phyloP scores from a whole-genome alignment of 2,797 vertebrate genomes.

The Telmatherina bonti region DNA sequence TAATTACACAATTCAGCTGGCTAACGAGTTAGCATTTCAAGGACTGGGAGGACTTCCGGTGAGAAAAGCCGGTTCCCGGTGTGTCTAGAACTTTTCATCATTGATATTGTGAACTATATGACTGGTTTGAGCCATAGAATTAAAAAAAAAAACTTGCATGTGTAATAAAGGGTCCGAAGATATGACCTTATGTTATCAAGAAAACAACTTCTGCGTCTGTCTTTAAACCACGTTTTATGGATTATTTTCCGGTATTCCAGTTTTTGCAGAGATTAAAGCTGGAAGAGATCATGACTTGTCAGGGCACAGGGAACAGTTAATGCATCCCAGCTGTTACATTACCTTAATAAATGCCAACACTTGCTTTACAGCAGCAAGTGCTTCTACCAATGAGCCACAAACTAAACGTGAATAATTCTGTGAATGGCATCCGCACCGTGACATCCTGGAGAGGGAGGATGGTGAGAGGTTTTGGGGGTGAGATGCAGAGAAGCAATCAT shows the following conservation, averaged over 20 bases:
- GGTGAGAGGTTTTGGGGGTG: background rate
- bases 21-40: slow-evolving; percentile 61
- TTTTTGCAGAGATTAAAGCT: background rate
- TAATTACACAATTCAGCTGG: slow-evolving; percentile 1
- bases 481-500: slow-evolving; percentile 8
- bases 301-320: background rate
- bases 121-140: background rate
- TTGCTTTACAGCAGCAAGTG: background rate
- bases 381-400: background rate
- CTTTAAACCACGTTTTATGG: background rate
- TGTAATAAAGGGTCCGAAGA: background rate
- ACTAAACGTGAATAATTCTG: too few relatives aligned
- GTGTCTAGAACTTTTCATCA: background rate
- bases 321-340: background rate
- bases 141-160: background rate
- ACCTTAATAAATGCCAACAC: background rate
- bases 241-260: too few relatives aligned
- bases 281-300: background rate
- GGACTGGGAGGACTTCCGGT: slow-evolving; percentile 67
- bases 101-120: background rate
- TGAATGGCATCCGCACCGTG: too few relatives aligned
- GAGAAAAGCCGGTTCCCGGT: background rate
- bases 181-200: background rate
- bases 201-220: background rate
- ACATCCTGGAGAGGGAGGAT: background rate